Evolutionary conservation across 2,888 invertebrate species (phyloP).

Genomic region (Clanis bilineata): DNA sequence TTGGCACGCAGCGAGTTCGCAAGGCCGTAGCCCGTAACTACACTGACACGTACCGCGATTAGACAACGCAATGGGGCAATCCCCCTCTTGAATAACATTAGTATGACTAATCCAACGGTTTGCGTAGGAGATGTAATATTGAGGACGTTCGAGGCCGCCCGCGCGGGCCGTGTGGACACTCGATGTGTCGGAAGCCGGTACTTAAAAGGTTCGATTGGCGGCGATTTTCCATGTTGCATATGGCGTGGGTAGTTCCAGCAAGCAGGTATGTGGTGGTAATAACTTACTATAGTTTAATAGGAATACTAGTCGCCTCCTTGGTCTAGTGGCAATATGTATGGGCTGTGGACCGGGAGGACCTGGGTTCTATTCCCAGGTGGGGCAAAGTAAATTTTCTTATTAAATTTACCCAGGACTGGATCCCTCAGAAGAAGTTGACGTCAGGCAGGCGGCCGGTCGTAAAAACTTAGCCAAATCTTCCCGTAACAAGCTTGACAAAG

Average conservation of each 20-base stretch:
- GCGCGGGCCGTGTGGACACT: slow-evolving; percentile 31
- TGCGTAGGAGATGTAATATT: slow-evolving; percentile 49
- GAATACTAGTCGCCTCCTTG: too few relatives aligned
- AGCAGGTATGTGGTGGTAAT: background rate
- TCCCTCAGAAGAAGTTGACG: too few relatives aligned
- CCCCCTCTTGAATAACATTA: slow-evolving; percentile 52
- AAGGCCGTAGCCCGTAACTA: slow-evolving; percentile 8
- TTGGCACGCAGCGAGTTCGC: background rate
- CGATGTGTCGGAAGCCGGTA: slow-evolving; percentile 9
- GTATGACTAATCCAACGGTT: slow-evolving; percentile 55
- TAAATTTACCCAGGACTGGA: too few relatives aligned
- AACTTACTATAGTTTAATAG: too few relatives aligned
- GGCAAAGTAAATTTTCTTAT: too few relatives aligned
- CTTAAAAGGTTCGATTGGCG: background rate
- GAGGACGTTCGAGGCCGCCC: slow-evolving; percentile 58
- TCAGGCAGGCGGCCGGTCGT: too few relatives aligned
- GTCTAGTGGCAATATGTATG: too few relatives aligned
- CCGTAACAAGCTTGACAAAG: too few relatives aligned
- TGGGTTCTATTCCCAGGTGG: too few relatives aligned
- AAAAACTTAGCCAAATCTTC: too few relatives aligned
- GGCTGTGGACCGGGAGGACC: too few relatives aligned
- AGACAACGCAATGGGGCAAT: slow-evolving; percentile 53
- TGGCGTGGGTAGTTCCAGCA: background rate
- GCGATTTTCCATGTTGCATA: background rate
- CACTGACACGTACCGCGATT: slow-evolving; percentile 23